A percentile compares a stretch with the other conserved stretches of the same genome.
Evolutionary conservation across 2,888 invertebrate species (phyloP).

Genomic region (Drosophila merina): DNA sequence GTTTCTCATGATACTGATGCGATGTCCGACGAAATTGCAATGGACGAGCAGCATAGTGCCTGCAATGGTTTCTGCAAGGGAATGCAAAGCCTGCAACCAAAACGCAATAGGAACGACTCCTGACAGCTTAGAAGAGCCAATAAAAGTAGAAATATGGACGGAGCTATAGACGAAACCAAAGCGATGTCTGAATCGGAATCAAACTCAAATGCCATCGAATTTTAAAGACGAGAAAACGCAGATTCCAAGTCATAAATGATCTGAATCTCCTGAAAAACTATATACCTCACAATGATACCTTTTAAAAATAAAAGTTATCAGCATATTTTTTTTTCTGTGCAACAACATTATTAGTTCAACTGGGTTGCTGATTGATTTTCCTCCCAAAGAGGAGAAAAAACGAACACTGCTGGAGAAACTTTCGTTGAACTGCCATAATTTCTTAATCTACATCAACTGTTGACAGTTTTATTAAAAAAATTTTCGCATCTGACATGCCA

Average conservation of each 20-base stretch:
- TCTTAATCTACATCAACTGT: slow-evolving; percentile 78
- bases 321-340: neutral
- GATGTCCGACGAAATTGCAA: slow-evolving; percentile 6
- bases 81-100: neutral
- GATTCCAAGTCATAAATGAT: neutral
- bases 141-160: neutral
- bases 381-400: slow-evolving; percentile 6
- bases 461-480: slow-evolving; percentile 77
- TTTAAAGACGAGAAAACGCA: neutral
- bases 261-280: too few species aligned
- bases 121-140: slow-evolving; percentile 26
- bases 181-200: slow-evolving; percentile 27
- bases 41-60: neutral
- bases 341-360: slow-evolving; percentile 32
- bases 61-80: neutral
- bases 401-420: slow-evolving; percentile 32
- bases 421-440: slow-evolving; percentile 63
- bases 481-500: slow-evolving; percentile 60
- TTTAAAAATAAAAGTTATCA: neutral
- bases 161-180: neutral
- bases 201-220: slow-evolving; percentile 41
- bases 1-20: slow-evolving; percentile 49
- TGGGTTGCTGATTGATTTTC: slow-evolving; percentile 45
- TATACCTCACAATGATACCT: neutral
- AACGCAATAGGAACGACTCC: slow-evolving; percentile 19